Conservation (phyloP, 2,888 invertebrate genomes). For the Graphium colonna region DNA sequence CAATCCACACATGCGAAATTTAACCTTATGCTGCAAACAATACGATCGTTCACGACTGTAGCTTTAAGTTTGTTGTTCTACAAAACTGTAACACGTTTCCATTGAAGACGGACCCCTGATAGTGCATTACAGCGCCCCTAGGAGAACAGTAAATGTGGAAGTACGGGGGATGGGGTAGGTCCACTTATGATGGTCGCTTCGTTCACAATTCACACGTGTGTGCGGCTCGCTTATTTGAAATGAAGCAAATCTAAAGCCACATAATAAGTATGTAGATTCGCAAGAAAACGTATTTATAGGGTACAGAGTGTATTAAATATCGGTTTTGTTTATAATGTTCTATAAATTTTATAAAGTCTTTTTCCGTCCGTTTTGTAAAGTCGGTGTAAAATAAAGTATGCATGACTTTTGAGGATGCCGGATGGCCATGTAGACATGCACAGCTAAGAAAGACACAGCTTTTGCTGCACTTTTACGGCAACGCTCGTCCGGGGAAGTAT, state of each 20-base stretch:
- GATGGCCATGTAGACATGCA: too few species aligned
- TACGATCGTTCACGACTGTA: slow-evolving; percentile 10
- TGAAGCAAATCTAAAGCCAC: slow-evolving; percentile 41
- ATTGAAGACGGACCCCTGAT: slow-evolving; percentile 52
- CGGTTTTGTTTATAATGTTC: too few species aligned
- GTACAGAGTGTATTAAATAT: slow-evolving; percentile 7
- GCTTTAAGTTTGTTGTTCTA: slow-evolving; percentile 28
- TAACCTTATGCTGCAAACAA: slow-evolving; percentile 27
- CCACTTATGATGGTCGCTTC: slow-evolving; percentile 34
- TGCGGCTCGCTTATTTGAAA: slow-evolving; percentile 46
- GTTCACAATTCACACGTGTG: slow-evolving; percentile 43
- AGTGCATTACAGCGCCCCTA: slow-evolving; percentile 45
- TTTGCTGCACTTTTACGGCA: too few species aligned
- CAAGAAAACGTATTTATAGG: slow-evolving; percentile 7
- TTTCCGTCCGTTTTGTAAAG: too few species aligned
- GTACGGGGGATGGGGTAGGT: slow-evolving; percentile 33
- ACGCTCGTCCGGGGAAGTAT: too few species aligned
- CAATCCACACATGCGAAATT: slow-evolving; percentile 27
- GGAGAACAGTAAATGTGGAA: slow-evolving; percentile 26
- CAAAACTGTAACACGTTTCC: slow-evolving; percentile 42
- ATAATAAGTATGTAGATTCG: slow-evolving; percentile 34
- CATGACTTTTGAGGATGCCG: too few species aligned
- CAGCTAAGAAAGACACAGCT: too few species aligned
- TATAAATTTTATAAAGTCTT: too few species aligned
- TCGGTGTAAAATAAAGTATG: too few species aligned